Base-by-base conservation (phyloP, 2,888 invertebrate species). In the Epiperipatus broadwayi region DNA sequence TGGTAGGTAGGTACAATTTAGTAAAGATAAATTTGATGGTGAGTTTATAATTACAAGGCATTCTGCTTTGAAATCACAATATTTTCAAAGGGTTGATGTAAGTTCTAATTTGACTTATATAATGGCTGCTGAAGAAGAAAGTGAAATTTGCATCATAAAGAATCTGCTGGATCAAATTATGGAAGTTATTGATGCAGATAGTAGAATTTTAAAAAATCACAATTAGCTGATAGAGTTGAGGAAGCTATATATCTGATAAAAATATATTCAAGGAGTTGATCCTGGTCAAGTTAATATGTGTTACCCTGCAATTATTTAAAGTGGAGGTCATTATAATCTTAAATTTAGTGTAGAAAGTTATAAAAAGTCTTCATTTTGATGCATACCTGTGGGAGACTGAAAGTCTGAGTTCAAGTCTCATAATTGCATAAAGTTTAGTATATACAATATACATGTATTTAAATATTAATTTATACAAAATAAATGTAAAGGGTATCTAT, bases 221-320 rank as follows among this genome's bases (percentile, higher is more conserved):
- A 91, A 60, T 64, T 99, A 12, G 79, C 93, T 0, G 89, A 91
- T 61, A 87, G 87, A 7, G 83, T 93, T 1, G 93, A 95, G 58
- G 69, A 76, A 10, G 89, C 89, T 1, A 72, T 91, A n/a, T 51
- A 73, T 75, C 10, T 87, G 91, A 56, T 87, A 89, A 55, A 93
- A 95, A 62, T 91, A 87, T 60, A 83, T 93, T 2, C 72, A 78
- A 7, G 80, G 81, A 2, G 77, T 87, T 1, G 91, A 91, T 61
- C 72, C 76, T 3, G 71, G 73, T 19, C 78, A 87, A 57, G 70
- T 95, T 3, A 95, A 97, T 53, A 83, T 89, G 74, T 97, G 95
- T 55, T 99, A 95, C 58, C 89, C 93, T 1, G 84, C 97, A 0
- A 99, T 99, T 41, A 85, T 99, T 52, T 97, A 97, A 59, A 95